Conservation (phyloP, 2,113 vertebrate species). For the Anguilla japonica region DNA sequence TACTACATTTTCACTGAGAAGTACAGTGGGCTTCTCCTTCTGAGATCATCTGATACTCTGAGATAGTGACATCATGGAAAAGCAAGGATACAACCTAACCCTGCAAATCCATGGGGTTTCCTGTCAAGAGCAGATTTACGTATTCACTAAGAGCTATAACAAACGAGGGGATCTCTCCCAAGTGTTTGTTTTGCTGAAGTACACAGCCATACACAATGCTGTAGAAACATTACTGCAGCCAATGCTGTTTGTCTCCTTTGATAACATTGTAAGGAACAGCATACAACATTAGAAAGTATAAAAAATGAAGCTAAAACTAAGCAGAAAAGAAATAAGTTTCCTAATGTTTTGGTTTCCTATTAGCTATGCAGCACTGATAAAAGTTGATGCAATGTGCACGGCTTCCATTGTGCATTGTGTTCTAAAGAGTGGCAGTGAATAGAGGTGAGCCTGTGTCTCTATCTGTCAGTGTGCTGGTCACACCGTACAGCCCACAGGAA, state of each 20-base stretch:
- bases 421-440: neutral
- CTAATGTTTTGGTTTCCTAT: neutral
- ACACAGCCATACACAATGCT: neutral
- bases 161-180: neutral
- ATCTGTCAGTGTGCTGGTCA: neutral
- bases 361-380: neutral
- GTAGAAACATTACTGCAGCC: neutral
- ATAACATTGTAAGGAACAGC: neutral
- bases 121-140: neutral
- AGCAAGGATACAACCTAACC: constrained; percentile 14
- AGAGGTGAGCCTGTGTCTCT: neutral
- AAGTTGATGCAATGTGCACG: neutral
- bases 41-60: constrained; percentile 32
- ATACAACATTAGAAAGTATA: neutral
- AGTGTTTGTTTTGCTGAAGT: neutral
- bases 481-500: neutral
- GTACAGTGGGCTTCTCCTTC: neutral
- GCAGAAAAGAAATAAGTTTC: neutral
- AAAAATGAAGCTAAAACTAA: neutral
- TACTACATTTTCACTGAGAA: neutral
- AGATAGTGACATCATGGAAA: constrained; percentile 51
- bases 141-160: neutral
- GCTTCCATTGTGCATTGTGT: neutral
- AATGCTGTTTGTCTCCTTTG: neutral
- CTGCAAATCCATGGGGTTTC: neutral